Percentiles rank a stretch among this genome's conserved stretches.
Conservation (phyloP, 2,797 vertebrate genomes). For the Gallinago stenura region DNA sequence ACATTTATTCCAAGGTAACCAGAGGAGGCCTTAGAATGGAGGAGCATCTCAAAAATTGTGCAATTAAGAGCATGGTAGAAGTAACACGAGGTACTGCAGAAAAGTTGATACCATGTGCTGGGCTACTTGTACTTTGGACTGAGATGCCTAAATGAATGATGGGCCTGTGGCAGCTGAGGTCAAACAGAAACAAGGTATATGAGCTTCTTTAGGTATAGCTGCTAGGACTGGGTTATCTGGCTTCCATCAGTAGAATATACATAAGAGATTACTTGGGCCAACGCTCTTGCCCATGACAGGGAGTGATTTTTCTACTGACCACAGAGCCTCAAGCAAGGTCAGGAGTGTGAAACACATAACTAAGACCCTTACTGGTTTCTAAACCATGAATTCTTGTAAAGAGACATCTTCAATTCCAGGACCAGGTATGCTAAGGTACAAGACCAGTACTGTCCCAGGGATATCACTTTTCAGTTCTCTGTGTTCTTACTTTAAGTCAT, state of each 20-base stretch:
- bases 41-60: neutral
- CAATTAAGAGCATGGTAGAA: neutral
- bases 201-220: neutral
- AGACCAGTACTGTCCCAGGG: neutral
- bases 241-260: neutral
- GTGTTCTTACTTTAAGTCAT: neutral
- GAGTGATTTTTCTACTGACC: neutral
- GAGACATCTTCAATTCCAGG: neutral
- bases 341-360: neutral
- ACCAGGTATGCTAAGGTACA: neutral
- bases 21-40: neutral
- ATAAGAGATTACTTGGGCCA: neutral
- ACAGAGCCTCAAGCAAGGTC: neutral
- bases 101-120: neutral
- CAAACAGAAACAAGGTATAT: neutral
- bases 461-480: neutral
- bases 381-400: neutral
- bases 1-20: neutral
- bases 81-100: neutral
- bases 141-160: neutral
- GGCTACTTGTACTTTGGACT: neutral
- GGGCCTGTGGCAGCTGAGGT: neutral
- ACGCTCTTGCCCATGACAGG: rapidly evolving
- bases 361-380: neutral
- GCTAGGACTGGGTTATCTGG: neutral